Base-by-base conservation (phyloP, 2,113 vertebrate species). In the Pogona vitticeps region DNA sequence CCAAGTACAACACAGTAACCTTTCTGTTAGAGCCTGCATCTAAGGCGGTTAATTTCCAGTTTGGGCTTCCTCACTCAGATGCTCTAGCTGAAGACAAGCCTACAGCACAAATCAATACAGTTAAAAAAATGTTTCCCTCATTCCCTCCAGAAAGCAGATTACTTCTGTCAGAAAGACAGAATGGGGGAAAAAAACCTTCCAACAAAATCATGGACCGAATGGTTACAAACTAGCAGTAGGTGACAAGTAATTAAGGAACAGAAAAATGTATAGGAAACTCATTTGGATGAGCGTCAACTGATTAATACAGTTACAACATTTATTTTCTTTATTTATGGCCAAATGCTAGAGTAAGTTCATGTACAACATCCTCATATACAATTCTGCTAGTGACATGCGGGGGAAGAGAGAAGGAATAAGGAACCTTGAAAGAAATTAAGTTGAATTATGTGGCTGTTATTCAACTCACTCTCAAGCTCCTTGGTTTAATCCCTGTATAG, bases 191-290 rank as follows among this genome's bases (percentile, higher is more conserved):
- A n/a, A 52, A 26, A 33, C 33, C 88, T 88, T 90, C 80, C 21
- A 88, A n/a, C 75, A 58, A 88, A 91, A 91, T 15, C 90, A 88
- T 82, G 59, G 92, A 89, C 65, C 1, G 76, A 76, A 67, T 87
- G 93, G 91, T 88, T 94, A 91, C 91, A 88, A 85, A 90, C 33
- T 88, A 89, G 92, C 88, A 88, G 79, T 40, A 88, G 90, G 88
- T 93, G 93, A 94, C 94, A 95, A 94, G 94, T 92, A 92, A 94
- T 95, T 95, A 92, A 28, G 80, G 92, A 91, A 52, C 88, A 91
- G 92, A 92, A 82, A 92, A 91, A 93, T 1, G 87, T 73, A 89
- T 61, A 76, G 82, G 91, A 81, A 93, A 6, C 87, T 94, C 90
- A 88, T 93, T 92, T 91, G 92, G 88, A 92, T 85, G 91, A 95